Evolutionary conservation across 2,888 invertebrate genomes (phyloP).

Genomic region (Drosophila fulvimacula): DNA sequence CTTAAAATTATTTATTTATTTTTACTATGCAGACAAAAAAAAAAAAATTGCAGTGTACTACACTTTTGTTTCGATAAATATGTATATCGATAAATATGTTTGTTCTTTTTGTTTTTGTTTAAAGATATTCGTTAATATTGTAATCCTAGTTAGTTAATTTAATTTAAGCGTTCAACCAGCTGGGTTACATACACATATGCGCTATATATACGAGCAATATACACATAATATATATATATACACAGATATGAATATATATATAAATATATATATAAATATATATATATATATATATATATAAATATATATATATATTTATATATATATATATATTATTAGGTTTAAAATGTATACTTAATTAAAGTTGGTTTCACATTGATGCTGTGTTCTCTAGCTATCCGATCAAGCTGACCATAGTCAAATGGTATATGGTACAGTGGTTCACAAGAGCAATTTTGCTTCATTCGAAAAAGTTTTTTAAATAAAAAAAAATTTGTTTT

Average conservation of each 20-base stretch:
- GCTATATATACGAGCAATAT: slow-evolving; percentile 51
- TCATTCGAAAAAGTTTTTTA: neutral
- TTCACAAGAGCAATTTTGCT: neutral
- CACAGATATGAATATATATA: slow-evolving; percentile 22
- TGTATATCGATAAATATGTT: slow-evolving; percentile 22
- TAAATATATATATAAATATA: slow-evolving; percentile 11
- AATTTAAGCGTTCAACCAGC: slow-evolving; percentile 61
- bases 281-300: slow-evolving; percentile 49
- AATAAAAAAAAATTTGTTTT: no score
- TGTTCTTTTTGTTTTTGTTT: neutral
- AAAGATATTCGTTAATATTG: slow-evolving; percentile 20
- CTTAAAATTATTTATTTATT: slow-evolving; percentile 35
- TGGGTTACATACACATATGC: slow-evolving; percentile 56
- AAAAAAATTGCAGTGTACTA: slow-evolving; percentile 51
- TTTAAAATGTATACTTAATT: slow-evolving; percentile 47
- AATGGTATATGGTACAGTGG: neutral
- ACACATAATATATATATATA: slow-evolving; percentile 41
- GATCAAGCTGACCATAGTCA: slow-evolving; percentile 45
- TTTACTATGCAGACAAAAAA: slow-evolving; percentile 65
- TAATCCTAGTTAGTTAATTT: slow-evolving; percentile 56
- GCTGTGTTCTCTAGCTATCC: slow-evolving; percentile 47
- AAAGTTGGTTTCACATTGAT: slow-evolving; percentile 60
- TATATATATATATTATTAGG: slow-evolving; percentile 52
- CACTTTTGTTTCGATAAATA: slow-evolving; percentile 32
- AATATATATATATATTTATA: neutral